Evolutionary conservation across 2,113 vertebrate species (phyloP), one percentile per base, ranked within the genome.

Genomic region (Chunga burmeisteri): DNA sequence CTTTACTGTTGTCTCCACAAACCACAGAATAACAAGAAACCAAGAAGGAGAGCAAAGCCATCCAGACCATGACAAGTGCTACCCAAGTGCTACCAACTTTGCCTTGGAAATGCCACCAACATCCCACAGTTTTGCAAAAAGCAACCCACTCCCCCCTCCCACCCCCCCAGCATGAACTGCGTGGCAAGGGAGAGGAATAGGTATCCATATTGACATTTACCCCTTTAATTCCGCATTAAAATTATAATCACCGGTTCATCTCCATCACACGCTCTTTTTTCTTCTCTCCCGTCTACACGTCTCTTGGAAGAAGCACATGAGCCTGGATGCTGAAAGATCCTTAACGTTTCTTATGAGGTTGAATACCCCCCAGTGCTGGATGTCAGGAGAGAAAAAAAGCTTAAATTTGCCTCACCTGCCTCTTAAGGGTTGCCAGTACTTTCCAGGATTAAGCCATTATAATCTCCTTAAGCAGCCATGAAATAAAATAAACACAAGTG

Each of bases 291-390:
- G 8, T 66, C 94, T 86, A 44, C 77, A 7, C 0, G n/a, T 74
- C 93, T 93, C 86, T 71, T n/a, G 47, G 56, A 86, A 84, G 65
- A 59, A 88, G 86, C 80, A 66, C 83, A 53, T 88, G 91, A 95
- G 77, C 91, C 93, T 47, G 75, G 79, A 72, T 36, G 79, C 26
- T 94, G 86, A 96, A 91, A 95, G 96, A 79, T 74, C 38, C 47
- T 47, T 53, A 27, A 29, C 4, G 47, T 63, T 59, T n/a, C 86
- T 86, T 49, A 40, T 3, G 52, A 87, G 81, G 36, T 22, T 74
- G 46, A 62, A 62, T 74, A 71, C 13, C 56, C 47, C 36, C 21
- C 36, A 27, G 77, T 19, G 36, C 65, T 85, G 34, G 65, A 85
- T 40, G n/a, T 38, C 52, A 52, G 66, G 34, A 81, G 47, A 87